Evolutionary conservation across 2,797 vertebrate species (phyloP).

Genomic region (Sebastiscus tertius): DNA sequence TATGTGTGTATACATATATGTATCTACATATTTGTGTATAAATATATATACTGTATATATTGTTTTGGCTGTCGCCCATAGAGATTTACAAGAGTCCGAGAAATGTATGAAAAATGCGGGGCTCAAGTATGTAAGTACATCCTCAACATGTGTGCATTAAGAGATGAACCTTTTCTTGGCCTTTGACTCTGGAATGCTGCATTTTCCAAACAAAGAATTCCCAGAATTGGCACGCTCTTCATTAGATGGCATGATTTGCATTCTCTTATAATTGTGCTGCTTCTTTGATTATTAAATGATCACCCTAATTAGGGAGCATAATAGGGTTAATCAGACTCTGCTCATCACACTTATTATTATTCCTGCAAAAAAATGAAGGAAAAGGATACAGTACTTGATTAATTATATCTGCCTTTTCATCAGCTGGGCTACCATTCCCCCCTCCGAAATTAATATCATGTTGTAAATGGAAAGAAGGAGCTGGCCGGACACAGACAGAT

Average conservation of each 20-base stretch:
- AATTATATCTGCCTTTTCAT: slow-evolving; percentile 93
- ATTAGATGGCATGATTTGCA: slow-evolving; percentile 84
- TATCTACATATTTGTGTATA: too few relatives aligned
- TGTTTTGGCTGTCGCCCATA: rapidly evolving
- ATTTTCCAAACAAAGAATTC: slow-evolving; percentile 84
- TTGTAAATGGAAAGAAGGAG: slow-evolving; percentile 95
- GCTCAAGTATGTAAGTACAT: slow-evolving; percentile 45
- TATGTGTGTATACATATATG: too few relatives aligned
- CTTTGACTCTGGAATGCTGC: slow-evolving; percentile 77
- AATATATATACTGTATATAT: rapidly evolving
- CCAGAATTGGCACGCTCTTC: slow-evolving; percentile 79
- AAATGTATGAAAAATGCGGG: slow-evolving; percentile 19
- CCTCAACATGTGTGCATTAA: slow-evolving; percentile 43
- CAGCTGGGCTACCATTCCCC: slow-evolving; percentile 83
- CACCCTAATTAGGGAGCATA: slow-evolving; percentile 87
- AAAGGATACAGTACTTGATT: slow-evolving; percentile 92
- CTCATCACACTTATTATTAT: slow-evolving; percentile 87
- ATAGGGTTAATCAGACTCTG: slow-evolving; percentile 89
- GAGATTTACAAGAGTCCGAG: background rate
- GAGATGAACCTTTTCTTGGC: slow-evolving; percentile 55
- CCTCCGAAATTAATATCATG: slow-evolving; percentile 92
- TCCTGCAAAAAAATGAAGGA: slow-evolving; percentile 88
- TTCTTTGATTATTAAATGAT: slow-evolving; percentile 91
- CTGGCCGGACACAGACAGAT: slow-evolving; percentile 91
- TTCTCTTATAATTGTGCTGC: slow-evolving; percentile 85